Base-by-base conservation (phyloP, 2,113 vertebrate genomes). In the Phylloscopus whistleri region DNA sequence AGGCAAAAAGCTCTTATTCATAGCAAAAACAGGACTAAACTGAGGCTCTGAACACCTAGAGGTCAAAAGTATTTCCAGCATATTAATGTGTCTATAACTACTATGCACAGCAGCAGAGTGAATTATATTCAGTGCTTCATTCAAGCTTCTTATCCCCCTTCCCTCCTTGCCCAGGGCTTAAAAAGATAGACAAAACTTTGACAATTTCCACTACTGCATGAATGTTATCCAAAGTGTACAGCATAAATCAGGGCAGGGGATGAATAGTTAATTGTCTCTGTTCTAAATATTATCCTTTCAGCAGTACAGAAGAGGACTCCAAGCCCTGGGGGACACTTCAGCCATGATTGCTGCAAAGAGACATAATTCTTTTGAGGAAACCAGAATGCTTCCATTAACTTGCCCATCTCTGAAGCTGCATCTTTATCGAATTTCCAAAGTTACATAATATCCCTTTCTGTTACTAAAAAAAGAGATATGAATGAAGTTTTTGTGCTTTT, bases 281-380 rank as follows among this genome's bases (percentile, higher is more conserved):
- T 84, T 88, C 76, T 93, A 95, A 96, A 96, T 95, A 94, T 96
- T 96, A 97, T 96, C 95, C 94, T 96, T 95, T 90, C 68, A 93
- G 85, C 27, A 72, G 56, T 67, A 52, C 44, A 78, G 64, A 94
- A 67, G 64, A 85, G 52, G 33, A 52, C 59, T 92, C 22, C 35
- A 74, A 55, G 67, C 75, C 93, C 28, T 52, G 18, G 17, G 72
- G 85, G 39, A 55, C 56, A 30, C 48, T 84, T 88, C 59, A 49
- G 35, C 51, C 82, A 49, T 75, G 56, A 78, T 13, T 87, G 30
- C 56, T 81, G 41, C 37, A 77, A 13, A 91, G 6, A 79, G 26
- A 77, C 51, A 44, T 35, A 46, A 55, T 23, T 93, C 85, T 92
- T 93, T 92, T 94, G 62, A 93, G 76, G 74, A 75, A 91, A 92